Evolutionary conservation across 2,113 vertebrate genomes (phyloP).

Genomic region (Pseudorasbora parva): DNA sequence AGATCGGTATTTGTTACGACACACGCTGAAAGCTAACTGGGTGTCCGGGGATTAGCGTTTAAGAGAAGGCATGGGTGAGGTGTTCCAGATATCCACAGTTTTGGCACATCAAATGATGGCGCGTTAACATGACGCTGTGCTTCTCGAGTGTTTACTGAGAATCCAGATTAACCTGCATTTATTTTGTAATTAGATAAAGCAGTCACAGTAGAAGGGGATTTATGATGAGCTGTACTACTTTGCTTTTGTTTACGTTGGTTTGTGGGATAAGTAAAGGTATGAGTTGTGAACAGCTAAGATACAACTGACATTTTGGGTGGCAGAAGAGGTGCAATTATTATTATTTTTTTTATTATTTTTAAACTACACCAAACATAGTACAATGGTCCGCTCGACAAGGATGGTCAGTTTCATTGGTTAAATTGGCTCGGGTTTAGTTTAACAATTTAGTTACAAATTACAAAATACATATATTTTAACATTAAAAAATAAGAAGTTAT

Average conservation of each 20-base stretch:
- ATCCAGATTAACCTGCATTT: conserved; percentile 72
- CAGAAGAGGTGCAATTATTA: neutral
- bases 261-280: conserved; percentile 15
- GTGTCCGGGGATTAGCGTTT: conserved; percentile 60
- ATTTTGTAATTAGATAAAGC: conserved; percentile 68
- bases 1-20: conserved; percentile 52
- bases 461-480: no score
- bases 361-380: neutral
- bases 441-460: no score
- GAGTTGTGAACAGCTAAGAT: neutral
- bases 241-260: neutral
- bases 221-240: neutral
- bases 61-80: conserved; percentile 57
- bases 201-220: conserved; percentile 26
- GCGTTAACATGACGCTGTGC: neutral
- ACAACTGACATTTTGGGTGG: neutral
- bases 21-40: conserved; percentile 59
- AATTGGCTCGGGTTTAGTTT: neutral
- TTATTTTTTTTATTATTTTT: no score
- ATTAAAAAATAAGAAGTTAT: no score
- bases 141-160: conserved; percentile 52
- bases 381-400: neutral
- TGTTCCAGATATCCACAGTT: conserved; percentile 54
- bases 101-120: conserved; percentile 53
- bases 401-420: neutral